These are phyloP conservation scores for Sinocyclocheilus anshuiensis DNA, from an alignment of 2,113 vertebrate genomes.

Conservation along the genomic window DNA sequence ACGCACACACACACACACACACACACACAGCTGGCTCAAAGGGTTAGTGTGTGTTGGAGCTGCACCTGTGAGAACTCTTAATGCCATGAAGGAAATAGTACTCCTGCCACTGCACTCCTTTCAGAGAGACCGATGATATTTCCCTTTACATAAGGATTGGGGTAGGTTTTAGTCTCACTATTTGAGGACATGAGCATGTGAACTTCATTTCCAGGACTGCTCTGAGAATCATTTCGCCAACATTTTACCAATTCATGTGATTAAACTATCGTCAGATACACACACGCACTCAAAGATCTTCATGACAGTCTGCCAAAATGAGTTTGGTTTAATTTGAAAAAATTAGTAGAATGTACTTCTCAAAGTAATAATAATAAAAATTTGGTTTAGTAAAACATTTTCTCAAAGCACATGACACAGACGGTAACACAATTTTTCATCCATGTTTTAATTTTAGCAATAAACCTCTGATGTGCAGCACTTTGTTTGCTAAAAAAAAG, in stretches of 20 bases:
- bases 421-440: too few relatives aligned
- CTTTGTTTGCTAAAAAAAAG: background rate
- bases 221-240: background rate
- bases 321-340: too few relatives aligned
- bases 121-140: background rate
- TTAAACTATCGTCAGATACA: too few relatives aligned
- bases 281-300: background rate
- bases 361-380: too few relatives aligned
- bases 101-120: background rate
- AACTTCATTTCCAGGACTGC: background rate
- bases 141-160: background rate
- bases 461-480: background rate
- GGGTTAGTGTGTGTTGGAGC: background rate
- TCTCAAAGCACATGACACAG: too few relatives aligned
- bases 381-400: too few relatives aligned
- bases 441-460: too few relatives aligned
- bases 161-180: background rate
- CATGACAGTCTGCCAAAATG: too few relatives aligned
- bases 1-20: background rate
- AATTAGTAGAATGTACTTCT: background rate
- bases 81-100: background rate
- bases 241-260: background rate
- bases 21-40: background rate
- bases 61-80: slow-evolving; percentile 10
- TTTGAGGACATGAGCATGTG: background rate